Evolutionary conservation across 2,113 vertebrate species (phyloP).

Genomic region (Athene cunicularia): DNA sequence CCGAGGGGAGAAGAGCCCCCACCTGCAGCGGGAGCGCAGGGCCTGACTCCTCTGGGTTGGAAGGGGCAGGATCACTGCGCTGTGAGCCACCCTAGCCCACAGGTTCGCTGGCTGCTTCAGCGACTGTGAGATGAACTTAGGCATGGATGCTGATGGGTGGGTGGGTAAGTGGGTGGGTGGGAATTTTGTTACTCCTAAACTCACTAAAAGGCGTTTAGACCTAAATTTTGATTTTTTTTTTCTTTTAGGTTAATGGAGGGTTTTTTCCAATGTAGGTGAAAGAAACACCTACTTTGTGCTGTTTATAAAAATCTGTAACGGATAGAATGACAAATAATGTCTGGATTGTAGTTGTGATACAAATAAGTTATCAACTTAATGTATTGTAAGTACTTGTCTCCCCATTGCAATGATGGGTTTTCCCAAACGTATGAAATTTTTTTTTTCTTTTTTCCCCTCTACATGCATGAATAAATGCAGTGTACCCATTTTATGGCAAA

Average conservation of each 20-base stretch:
- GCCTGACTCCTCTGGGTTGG: background rate
- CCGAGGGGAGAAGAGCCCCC: background rate
- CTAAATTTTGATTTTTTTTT: background rate
- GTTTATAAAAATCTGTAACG: background rate
- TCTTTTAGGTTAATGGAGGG: background rate
- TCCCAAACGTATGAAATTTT: background rate
- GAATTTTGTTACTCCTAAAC: background rate
- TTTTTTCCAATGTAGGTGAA: background rate
- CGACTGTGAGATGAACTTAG: background rate
- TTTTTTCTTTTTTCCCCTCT: background rate
- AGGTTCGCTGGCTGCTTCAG: background rate
- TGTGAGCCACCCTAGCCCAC: background rate
- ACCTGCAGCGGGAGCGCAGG: accelerated
- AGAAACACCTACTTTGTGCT: background rate
- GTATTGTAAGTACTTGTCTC: background rate
- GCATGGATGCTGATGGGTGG: too few species aligned
- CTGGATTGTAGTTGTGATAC: background rate
- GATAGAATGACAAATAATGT: background rate
- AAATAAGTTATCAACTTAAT: background rate
- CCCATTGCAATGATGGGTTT: background rate
- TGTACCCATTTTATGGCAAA: background rate
- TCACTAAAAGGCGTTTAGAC: background rate
- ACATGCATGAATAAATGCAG: background rate
- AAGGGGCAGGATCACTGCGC: background rate
- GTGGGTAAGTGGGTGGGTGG: background rate